Base-by-base conservation (phyloP, 2,113 vertebrate species). In the Chaetodon trifascialis region DNA sequence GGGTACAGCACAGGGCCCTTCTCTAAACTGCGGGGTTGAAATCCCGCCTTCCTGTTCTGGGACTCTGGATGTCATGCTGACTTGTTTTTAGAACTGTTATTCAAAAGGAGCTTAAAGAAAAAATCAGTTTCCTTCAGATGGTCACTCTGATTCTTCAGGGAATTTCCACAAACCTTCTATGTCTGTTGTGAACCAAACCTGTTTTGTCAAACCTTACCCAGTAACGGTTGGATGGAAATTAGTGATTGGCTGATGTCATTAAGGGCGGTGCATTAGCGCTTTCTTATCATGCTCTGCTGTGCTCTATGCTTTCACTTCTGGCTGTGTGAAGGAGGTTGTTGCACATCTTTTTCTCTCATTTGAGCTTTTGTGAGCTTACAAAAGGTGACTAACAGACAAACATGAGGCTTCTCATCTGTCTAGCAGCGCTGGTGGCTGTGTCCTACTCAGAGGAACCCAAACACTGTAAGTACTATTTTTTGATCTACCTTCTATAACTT, bases 331-430 rank as follows among this genome's bases (percentile, higher is more conserved):
- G 1, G 0, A 2, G 2, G 23, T 0, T 4, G 0, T 4, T 0
- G 0, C 7, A 14, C 23, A 1, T 0, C 0, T 0, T 0, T 5
- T 2, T 4, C 4, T n/a, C 30, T 0, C 2, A 5, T 4, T 4
- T 0, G 0, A 14, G 0, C 0, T 2, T 0, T n/a, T 15, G 16
- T 1, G 0, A 38, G 21, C 46, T 17, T 7, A 8, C 10, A 0
- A 19, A 44, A 25, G 15, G 19, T 0, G 3, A 78, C 7, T 2
- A 11, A 11, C 0, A 1, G 4, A 1, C 30, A 1, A 80, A 21
- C 2, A 92, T 91, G 91, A 91, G 60, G 21, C 0, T 3, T 0
- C 0, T 11, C 0, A 0, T 77, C 0, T 56, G 2, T 10, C 0
- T 78, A 0, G 40, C 30, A 0, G 1, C 67, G 14, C 42, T 93